Conservation (phyloP, 2,113 vertebrate species). For the Eidolon helvum region DNA sequence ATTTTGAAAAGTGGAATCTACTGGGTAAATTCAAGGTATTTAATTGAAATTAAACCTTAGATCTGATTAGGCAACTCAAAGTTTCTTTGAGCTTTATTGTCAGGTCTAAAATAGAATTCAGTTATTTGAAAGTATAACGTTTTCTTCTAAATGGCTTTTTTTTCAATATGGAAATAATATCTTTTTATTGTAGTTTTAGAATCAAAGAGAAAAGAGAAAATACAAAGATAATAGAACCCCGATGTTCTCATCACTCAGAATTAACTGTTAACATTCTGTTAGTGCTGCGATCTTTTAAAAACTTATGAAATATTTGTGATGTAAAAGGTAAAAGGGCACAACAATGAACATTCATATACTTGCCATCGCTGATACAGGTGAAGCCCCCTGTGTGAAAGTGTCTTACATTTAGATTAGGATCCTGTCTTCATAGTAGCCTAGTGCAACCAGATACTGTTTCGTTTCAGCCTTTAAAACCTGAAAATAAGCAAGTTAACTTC, state of each 20-base stretch:
- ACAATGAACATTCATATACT: background rate
- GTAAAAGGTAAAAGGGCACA: constrained; percentile 25
- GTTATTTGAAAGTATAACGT: constrained; percentile 40
- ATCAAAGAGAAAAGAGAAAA: constrained; percentile 48
- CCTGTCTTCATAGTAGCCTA: background rate
- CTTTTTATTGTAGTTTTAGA: constrained; percentile 53
- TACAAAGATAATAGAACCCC: background rate
- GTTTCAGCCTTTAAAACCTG: constrained; percentile 25
- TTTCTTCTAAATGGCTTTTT: constrained; percentile 43
- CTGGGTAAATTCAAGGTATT: constrained; percentile 22
- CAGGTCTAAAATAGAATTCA: constrained; percentile 59
- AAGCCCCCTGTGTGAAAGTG: background rate
- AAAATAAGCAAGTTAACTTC: background rate
- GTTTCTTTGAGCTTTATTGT: constrained; percentile 33
- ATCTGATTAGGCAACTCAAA: background rate
- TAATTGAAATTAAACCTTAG: constrained; percentile 14
- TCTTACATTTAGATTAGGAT: background rate
- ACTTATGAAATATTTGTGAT: constrained; percentile 36
- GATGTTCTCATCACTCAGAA: constrained; percentile 20
- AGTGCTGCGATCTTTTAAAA: constrained; percentile 56
- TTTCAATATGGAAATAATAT: constrained; percentile 28
- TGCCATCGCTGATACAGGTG: background rate
- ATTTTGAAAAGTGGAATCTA: constrained; percentile 51
- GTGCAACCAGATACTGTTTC: background rate
- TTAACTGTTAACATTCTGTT: constrained; percentile 51